These are phyloP conservation scores for Lepidurus packardi DNA, from an alignment of 1,140 invertebrate species.

Conservation along the genomic window DNA sequence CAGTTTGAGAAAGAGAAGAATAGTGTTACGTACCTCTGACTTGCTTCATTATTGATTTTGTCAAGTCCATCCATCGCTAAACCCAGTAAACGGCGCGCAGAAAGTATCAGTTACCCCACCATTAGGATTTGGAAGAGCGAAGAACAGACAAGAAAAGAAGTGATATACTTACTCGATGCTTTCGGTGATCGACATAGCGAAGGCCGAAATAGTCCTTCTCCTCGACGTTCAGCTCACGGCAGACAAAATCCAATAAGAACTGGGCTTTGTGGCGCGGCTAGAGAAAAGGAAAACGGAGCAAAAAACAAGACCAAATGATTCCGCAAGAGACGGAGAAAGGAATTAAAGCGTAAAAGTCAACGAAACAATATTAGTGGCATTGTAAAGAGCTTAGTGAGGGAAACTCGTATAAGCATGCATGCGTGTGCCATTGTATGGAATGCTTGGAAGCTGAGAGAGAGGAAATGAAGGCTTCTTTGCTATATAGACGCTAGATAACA, in stretches of 20 bases:
- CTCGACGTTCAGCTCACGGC: conserved; percentile 83
- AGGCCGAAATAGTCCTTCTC: conserved; percentile 98
- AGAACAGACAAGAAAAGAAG: conserved; percentile 28
- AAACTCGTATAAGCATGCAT: conserved; percentile 11
- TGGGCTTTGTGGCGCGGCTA: conserved; percentile 90
- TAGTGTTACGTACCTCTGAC: conserved; percentile 67
- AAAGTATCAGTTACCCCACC: conserved; percentile 8
- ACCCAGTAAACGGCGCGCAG: conserved; percentile 47
- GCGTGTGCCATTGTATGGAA: not conserved
- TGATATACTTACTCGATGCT: conserved; percentile 71
- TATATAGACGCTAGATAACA: not conserved
- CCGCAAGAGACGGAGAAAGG: not conserved
- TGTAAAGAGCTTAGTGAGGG: not conserved
- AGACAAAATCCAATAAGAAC: conserved; percentile 87
- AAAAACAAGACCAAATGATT: conserved; percentile 9
- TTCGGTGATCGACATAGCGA: conserved; percentile 83
- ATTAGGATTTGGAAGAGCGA: not conserved
- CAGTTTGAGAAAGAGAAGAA: not conserved
- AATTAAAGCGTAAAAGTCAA: not conserved
- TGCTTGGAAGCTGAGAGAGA: conserved; percentile 3
- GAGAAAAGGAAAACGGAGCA: not conserved
- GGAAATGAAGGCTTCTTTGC: not conserved
- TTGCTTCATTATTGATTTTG: conserved; percentile 88
- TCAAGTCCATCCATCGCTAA: conserved; percentile 93
- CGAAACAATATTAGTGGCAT: not conserved